phyloP scores from a whole-genome alignment of 2,888 invertebrate species.

The Papilio demoleus region DNA sequence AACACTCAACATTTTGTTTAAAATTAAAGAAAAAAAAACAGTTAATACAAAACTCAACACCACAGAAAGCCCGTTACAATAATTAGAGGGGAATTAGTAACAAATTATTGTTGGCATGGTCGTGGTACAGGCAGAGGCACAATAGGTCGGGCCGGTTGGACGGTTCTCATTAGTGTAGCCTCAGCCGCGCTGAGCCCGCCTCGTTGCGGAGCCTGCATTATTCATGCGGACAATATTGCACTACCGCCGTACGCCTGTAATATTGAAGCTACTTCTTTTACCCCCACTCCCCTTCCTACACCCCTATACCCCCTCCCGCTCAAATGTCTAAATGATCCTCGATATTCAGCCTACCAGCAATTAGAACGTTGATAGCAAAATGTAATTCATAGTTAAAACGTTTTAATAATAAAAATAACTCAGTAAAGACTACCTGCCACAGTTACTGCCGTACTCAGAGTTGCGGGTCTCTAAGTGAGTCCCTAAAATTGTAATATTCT shows the following conservation, averaged over 20 bases:
- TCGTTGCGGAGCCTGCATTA: constrained; percentile 73
- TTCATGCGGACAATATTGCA: constrained; percentile 81
- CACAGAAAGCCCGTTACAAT: constrained; percentile 58
- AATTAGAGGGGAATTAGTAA: constrained; percentile 79
- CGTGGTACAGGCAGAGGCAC: constrained; percentile 58
- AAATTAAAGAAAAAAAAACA: constrained; percentile 19
- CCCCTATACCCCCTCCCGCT: constrained; percentile 44
- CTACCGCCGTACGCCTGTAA: constrained; percentile 51
- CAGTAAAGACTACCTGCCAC: neutral
- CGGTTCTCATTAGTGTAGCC: constrained; percentile 77
- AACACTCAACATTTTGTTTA: too few relatives aligned
- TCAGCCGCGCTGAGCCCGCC: constrained; percentile 64
- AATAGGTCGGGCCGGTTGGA: constrained; percentile 68
- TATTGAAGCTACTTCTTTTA: constrained; percentile 47
- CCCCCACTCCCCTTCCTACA: neutral
- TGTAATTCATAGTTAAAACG: neutral
- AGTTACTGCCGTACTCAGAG: too few relatives aligned
- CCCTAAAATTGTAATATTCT: too few relatives aligned
- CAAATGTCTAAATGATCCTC: constrained; percentile 59
- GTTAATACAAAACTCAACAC: constrained; percentile 44
- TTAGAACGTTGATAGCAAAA: constrained; percentile 1
- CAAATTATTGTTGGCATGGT: constrained; percentile 76
- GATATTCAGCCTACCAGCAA: constrained; percentile 48
- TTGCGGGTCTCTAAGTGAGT: too few relatives aligned
- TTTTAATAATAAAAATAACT: neutral